Conservation (phyloP, 1,140 invertebrate genomes). For the Brachionus sp. region DNA sequence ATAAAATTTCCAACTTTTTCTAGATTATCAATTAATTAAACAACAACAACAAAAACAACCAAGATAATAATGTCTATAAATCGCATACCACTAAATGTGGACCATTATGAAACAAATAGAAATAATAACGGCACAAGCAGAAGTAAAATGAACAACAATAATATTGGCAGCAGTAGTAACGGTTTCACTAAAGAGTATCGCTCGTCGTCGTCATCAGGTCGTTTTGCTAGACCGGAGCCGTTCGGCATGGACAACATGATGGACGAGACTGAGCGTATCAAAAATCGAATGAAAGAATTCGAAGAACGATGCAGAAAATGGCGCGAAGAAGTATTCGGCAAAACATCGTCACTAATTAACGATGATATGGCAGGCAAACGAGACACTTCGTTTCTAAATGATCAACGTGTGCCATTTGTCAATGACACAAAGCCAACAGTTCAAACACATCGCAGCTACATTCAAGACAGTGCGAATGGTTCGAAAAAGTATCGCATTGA, state of each 20-base stretch:
- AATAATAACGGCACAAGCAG: not conserved
- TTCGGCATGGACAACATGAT: constrained; percentile 13
- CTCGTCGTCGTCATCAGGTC: not conserved
- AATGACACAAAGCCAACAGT: not conserved
- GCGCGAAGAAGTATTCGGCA: constrained; percentile 26
- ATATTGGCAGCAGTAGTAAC: not conserved
- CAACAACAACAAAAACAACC: too few relatives aligned
- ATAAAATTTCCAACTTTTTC: not conserved
- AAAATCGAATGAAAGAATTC: constrained; percentile 32
- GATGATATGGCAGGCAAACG: not conserved
- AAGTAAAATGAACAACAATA: not conserved
- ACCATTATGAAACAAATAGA: not conserved
- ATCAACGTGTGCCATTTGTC: constrained; percentile 17
- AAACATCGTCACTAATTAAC: not conserved
- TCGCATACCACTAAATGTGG: not conserved
- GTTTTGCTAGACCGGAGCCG: not conserved
- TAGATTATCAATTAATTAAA: not conserved
- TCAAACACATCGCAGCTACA: not conserved
- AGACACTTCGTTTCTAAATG: not conserved
- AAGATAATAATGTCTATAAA: not conserved
- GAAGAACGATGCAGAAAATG: constrained; percentile 42
- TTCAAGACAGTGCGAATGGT: constrained; percentile 17
- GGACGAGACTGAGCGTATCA: constrained; percentile 31
- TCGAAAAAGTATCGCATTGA: constrained; percentile 29
- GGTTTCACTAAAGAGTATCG: not conserved